Percentiles rank a stretch among this genome's conserved stretches.
Conservation (phyloP, 2,797 vertebrate species). For the Moxostoma hubbsi region DNA sequence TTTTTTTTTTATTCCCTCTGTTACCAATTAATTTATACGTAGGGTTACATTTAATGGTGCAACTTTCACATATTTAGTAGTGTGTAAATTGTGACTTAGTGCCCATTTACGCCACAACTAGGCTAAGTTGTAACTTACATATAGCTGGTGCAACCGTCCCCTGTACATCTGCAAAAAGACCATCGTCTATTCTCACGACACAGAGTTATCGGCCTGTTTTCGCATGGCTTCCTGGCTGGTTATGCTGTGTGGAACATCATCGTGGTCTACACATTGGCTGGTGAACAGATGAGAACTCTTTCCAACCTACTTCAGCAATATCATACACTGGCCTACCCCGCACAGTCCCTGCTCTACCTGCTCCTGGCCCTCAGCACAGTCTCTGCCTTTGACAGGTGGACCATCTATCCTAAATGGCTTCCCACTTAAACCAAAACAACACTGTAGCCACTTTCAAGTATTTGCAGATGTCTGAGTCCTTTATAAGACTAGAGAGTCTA, state of each 20-base stretch:
- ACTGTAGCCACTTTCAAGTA: not conserved
- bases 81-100: no score
- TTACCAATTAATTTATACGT: no score
- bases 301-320: conserved; percentile 90
- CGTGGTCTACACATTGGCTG: conserved; percentile 88
- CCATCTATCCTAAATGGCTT: not conserved
- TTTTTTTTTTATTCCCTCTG: no score
- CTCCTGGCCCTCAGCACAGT: conserved; percentile 90
- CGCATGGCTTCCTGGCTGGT: conserved; percentile 92
- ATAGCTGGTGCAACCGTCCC: no score
- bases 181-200: not conserved
- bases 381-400: conserved; percentile 92
- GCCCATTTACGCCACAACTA: no score
- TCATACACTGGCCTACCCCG: conserved; percentile 87
- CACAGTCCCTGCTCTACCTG: conserved; percentile 92
- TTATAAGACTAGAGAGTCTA: not conserved
- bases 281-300: conserved; percentile 81
- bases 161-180: not conserved
- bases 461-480: not conserved
- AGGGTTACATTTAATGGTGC: no score
- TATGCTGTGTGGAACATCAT: conserved; percentile 93
- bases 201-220: conserved; percentile 89
- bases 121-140: no score
- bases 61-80: no score
- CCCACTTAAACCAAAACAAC: not conserved